These are phyloP conservation scores for Vesta saturnalis DNA, from an alignment of 2,888 invertebrate genomes.

Conservation along the genomic window DNA sequence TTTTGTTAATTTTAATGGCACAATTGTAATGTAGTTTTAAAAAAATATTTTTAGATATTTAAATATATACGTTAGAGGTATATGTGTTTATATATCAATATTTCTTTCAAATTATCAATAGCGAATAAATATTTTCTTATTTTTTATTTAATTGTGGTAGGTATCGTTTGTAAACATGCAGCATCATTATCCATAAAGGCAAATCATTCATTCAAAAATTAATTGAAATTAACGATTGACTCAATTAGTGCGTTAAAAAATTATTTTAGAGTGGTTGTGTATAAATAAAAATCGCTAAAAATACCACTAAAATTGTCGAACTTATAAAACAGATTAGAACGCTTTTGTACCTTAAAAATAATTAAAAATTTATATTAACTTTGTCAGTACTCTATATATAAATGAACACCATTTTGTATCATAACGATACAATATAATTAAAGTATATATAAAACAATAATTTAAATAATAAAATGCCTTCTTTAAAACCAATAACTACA, in stretches of 20 bases:
- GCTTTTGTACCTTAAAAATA: slow-evolving; percentile 22
- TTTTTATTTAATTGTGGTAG: background rate
- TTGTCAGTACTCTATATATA: slow-evolving; percentile 29
- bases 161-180: slow-evolving; percentile 19
- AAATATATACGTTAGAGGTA: slow-evolving; percentile 17
- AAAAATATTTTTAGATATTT: slow-evolving; percentile 27
- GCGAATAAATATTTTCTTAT: background rate
- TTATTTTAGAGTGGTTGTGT: slow-evolving; percentile 1
- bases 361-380: slow-evolving; percentile 22
- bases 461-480: slow-evolving; percentile 34
- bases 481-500: slow-evolving; percentile 36
- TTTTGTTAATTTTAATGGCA: slow-evolving; percentile 27
- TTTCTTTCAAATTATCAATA: slow-evolving; percentile 18
- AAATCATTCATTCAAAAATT: background rate
- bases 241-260: background rate
- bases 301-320: background rate
- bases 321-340: background rate
- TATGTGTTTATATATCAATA: slow-evolving; percentile 15
- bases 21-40: slow-evolving; percentile 28
- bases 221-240: no score
- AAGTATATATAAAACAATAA: slow-evolving; percentile 33
- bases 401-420: slow-evolving; percentile 32
- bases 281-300: slow-evolving; percentile 8
- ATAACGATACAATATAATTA: slow-evolving; percentile 19
- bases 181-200: slow-evolving; percentile 26